These are phyloP conservation scores for Drosophila robusta DNA, from an alignment of 2,888 invertebrate genomes.

Conservation along the genomic window DNA sequence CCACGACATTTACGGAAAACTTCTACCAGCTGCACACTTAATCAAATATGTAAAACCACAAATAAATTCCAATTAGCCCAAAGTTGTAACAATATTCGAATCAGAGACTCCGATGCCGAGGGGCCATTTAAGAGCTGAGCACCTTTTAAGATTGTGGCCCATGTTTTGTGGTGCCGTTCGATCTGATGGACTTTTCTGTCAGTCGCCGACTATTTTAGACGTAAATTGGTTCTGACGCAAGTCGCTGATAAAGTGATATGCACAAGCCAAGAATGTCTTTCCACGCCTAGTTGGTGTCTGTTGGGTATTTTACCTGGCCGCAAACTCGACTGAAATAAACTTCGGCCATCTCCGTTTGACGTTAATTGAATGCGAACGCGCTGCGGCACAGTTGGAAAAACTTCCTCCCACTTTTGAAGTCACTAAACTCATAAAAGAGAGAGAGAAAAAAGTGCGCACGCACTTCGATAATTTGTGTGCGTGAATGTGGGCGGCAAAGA, in stretches of 20 bases:
- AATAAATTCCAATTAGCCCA: slow-evolving; percentile 71
- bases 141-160: slow-evolving; percentile 24
- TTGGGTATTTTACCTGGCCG: neutral
- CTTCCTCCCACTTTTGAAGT: slow-evolving; percentile 51
- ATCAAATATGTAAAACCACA: slow-evolving; percentile 53
- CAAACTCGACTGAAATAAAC: slow-evolving; percentile 31
- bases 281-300: neutral
- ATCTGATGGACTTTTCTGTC: slow-evolving; percentile 43
- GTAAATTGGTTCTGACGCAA: slow-evolving; percentile 70
- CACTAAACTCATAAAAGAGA: slow-evolving; percentile 76
- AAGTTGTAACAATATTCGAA: slow-evolving; percentile 34
- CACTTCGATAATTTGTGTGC: slow-evolving; percentile 75
- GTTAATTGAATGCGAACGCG: slow-evolving; percentile 76
- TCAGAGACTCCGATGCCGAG: slow-evolving; percentile 13
- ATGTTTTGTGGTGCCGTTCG: slow-evolving; percentile 23
- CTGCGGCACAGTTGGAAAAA: slow-evolving; percentile 34
- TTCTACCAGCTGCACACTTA: slow-evolving; percentile 43
- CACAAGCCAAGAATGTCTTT: neutral
- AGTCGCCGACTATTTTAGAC: slow-evolving; percentile 52
- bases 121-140: slow-evolving; percentile 35
- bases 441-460: slow-evolving; percentile 56
- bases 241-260: slow-evolving; percentile 62
- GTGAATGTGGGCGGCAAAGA: slow-evolving; percentile 19
- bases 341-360: slow-evolving; percentile 46
- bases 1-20: slow-evolving; percentile 14